Evolutionary conservation across 2,113 vertebrate genomes (phyloP).

Genomic region (Oreotrochilus melanogaster): DNA sequence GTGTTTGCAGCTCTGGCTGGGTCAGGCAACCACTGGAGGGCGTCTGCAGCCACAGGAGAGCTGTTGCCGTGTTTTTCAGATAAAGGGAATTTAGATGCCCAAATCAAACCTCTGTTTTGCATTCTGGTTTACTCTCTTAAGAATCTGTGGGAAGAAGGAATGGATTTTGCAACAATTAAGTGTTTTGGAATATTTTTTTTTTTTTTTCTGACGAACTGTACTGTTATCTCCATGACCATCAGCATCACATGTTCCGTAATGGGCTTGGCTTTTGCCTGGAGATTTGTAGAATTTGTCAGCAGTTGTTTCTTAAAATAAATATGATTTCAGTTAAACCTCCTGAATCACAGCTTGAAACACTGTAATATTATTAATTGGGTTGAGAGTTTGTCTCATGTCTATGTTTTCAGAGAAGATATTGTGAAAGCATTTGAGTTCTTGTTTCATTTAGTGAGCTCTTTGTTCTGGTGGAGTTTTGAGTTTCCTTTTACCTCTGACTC

Average conservation of each 20-base stretch:
- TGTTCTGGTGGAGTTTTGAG: background rate
- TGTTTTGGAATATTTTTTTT: background rate
- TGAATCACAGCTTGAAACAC: background rate
- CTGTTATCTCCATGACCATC: rapidly evolving
- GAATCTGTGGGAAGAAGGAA: background rate
- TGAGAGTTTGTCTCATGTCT: background rate
- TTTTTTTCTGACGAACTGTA: background rate
- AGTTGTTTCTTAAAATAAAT: background rate
- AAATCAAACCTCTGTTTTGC: background rate
- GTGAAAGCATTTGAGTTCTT: background rate
- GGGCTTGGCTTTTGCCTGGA: background rate
- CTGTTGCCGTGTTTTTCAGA: background rate
- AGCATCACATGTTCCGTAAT: rapidly evolving
- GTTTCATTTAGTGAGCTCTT: background rate
- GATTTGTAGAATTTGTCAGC: background rate
- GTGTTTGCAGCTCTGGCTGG: background rate
- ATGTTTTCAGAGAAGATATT: background rate
- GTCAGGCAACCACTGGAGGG: constrained; percentile 16
- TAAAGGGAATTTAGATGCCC: rapidly evolving
- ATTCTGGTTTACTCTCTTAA: background rate
- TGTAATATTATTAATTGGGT: background rate
- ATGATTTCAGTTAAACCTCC: background rate
- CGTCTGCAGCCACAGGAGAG: background rate
- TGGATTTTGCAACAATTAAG: background rate
- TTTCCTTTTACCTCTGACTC: background rate